Percentiles rank a stretch among this genome's conserved stretches.
Evolutionary conservation across 2,888 invertebrate genomes (phyloP).

Genomic region (Drosophila mettleri): DNA sequence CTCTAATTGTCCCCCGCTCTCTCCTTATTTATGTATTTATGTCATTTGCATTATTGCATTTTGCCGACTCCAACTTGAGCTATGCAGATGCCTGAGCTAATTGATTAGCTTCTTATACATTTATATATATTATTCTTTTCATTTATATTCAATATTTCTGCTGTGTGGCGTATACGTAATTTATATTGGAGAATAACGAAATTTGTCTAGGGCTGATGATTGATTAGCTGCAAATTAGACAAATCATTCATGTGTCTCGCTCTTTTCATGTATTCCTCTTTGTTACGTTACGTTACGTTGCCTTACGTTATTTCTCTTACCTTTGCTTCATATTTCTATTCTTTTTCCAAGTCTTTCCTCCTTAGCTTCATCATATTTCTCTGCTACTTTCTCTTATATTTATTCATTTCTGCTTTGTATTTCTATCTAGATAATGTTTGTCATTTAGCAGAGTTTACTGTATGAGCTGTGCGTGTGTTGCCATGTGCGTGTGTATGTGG

Average conservation of each 20-base stretch:
- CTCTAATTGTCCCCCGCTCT: background rate
- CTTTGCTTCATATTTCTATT: background rate
- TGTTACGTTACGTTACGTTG: no score
- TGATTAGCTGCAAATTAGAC: background rate
- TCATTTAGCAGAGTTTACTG: constrained; percentile 38
- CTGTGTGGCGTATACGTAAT: constrained; percentile 1
- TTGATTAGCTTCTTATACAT: background rate
- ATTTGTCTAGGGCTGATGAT: background rate
- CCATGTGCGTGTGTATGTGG: constrained; percentile 1
- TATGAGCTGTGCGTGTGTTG: constrained; percentile 20
- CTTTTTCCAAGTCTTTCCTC: background rate
- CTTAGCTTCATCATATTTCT: background rate
- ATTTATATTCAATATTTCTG: background rate
- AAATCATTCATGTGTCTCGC: background rate
- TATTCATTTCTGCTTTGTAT: background rate
- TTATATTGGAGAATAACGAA: background rate
- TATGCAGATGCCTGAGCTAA: background rate
- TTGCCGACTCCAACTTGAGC: no score
- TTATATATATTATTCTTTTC: background rate
- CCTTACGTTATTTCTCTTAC: background rate
- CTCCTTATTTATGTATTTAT: background rate
- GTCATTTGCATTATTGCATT: no score
- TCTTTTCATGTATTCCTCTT: background rate
- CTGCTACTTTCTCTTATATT: background rate
- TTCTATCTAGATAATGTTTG: constrained; percentile 5